Evolutionary conservation across 1,140 invertebrate genomes (phyloP), one percentile per base, ranked within the genome.

Genomic region (Andricus grossulariae): DNA sequence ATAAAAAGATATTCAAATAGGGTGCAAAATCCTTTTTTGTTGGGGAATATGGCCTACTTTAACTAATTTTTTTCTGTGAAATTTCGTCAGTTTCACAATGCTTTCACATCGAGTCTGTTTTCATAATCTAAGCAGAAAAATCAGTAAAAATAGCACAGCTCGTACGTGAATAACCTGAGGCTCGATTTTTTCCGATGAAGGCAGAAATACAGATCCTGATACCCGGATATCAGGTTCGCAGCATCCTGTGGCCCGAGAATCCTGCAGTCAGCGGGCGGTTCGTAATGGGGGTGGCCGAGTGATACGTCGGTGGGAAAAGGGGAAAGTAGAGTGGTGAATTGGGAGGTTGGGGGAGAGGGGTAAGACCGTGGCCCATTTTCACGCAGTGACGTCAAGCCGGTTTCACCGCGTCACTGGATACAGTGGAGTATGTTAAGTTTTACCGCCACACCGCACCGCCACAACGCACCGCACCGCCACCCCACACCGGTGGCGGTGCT

Each of bases 301-400:
- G n/a, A 70, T 19, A 72, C 21, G 6, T 15, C 15, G 51, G 16
- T 21, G 10, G 49, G 66, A 16, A 12, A 39, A 72, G 77, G 21
- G 25, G 4, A 19, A 52, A 16, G 39, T 8, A 13, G n/a, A 18
- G n/a, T 6, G 49, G 71, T 12, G n/a, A 15, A 72, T 32, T 16
- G 50, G 71, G n/a, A 8, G 71, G 52, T 70, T 50, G 55, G 21
- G 76, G 72, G 32, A 21, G 15, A 15, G 21, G 32, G 80, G 73
- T 75, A 73, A 82, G 77, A 75, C 82, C 82, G 71, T 83, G 82
- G 82, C 82, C 82, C 82, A 83, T 83, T 83, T 83, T 76, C 77
- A 77, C 79, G 72, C 60, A 75, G 52, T 80, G 79, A 81, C 79
- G 79, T 80, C 78, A 83, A 76, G 55, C 73, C 25, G 72, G 74